Conservation (phyloP, 2,797 vertebrate species). For the Limosa lapponica region DNA sequence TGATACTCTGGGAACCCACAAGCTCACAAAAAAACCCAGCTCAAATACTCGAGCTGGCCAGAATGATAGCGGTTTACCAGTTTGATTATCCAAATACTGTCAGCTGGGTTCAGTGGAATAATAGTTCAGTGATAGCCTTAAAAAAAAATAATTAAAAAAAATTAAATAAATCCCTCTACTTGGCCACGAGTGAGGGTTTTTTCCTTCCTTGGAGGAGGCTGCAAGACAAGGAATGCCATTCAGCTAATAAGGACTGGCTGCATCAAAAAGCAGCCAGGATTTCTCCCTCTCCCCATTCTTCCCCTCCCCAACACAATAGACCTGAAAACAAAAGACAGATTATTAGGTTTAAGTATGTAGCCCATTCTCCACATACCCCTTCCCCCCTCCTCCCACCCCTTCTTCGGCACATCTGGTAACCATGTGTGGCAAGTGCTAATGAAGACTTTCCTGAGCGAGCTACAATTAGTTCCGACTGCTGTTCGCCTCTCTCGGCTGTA, state of each 20-base stretch:
- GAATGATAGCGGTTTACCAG: not conserved
- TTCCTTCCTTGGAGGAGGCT: conserved; percentile 40
- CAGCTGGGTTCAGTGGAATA: conserved; percentile 13
- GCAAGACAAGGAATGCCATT: conserved; percentile 88
- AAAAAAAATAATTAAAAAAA: not conserved
- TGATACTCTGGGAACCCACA: not conserved
- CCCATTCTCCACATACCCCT: conserved; percentile 79
- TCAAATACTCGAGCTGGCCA: not conserved
- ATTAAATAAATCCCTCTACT: not conserved
- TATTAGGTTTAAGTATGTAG: conserved; percentile 86
- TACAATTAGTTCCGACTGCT: conserved; percentile 89
- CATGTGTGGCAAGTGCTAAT: conserved; percentile 96
- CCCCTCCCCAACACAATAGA: conserved; percentile 84
- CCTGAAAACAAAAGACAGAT: conserved; percentile 92
- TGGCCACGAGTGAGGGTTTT: conserved; percentile 28
- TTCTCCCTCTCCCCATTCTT: conserved; percentile 56
- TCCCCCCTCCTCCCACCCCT: conserved; percentile 80
- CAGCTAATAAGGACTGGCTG: conserved; percentile 80
- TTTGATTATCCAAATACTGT: not conserved
- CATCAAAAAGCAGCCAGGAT: conserved; percentile 80
- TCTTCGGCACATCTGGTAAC: conserved; percentile 93
- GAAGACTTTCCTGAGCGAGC: conserved; percentile 94
- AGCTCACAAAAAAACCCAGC: not conserved
- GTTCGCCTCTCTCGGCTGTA: conserved; percentile 76
- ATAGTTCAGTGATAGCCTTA: not conserved